These are phyloP conservation scores for Trachelus stipa DNA, from an alignment of 2,888 invertebrate genomes.

Conservation along the genomic window DNA sequence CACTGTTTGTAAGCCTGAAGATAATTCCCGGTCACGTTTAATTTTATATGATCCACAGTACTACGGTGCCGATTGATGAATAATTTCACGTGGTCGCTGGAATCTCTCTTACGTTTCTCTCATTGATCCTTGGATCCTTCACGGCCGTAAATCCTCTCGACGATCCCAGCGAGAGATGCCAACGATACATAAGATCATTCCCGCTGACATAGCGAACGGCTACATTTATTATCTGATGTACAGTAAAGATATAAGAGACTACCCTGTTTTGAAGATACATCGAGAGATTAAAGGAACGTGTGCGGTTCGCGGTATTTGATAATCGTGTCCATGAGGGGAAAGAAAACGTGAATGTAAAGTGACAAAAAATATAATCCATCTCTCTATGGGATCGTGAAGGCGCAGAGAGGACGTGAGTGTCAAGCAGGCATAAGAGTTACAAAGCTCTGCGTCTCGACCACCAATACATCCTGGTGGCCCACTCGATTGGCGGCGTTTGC, in stretches of 20 bases:
- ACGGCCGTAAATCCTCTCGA: background rate
- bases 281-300: background rate
- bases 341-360: background rate
- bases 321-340: background rate
- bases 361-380: background rate
- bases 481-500: slow-evolving; percentile 49
- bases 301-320: background rate
- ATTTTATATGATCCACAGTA: background rate
- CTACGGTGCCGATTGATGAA: background rate
- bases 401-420: background rate
- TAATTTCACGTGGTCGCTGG: background rate
- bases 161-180: background rate
- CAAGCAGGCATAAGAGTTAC: slow-evolving; percentile 7
- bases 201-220: background rate
- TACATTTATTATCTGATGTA: background rate
- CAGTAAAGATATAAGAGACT: background rate
- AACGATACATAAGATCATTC: background rate
- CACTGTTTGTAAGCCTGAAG: background rate
- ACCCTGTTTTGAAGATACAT: background rate
- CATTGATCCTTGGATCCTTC: background rate
- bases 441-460: slow-evolving; percentile 47
- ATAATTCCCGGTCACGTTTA: background rate
- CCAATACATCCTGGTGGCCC: slow-evolving; percentile 47
- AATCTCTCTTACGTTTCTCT: background rate
- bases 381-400: background rate